phyloP scores from a whole-genome alignment of 1,140 invertebrate species.

The Drosophila prosaltans region DNA sequence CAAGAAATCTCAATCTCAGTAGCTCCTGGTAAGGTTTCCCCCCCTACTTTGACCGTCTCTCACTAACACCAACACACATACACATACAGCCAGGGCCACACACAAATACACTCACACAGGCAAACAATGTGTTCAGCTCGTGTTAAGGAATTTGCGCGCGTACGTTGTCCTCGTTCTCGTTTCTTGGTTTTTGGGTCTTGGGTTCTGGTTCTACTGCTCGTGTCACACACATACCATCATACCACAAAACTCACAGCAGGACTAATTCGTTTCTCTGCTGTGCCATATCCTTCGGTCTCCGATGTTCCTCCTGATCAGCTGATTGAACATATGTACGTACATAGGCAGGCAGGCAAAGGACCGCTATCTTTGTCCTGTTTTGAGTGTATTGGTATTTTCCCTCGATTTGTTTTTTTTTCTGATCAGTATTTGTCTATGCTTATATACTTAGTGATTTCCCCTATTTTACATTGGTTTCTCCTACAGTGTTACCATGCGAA shows the following conservation, averaged over 20 bases:
- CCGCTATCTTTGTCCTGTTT: conserved; percentile 72
- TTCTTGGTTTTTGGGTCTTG: conserved; percentile 28
- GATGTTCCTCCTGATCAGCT: conserved; percentile 56
- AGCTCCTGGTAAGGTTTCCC: conserved; percentile 44
- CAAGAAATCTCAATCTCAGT: conserved; percentile 61
- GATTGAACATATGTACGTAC: conserved; percentile 67
- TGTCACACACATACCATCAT: conserved; percentile 57
- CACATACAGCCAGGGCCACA: conserved; percentile 8
- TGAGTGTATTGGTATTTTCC: conserved; percentile 29
- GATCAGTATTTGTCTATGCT: conserved; percentile 63
- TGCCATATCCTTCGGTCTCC: conserved; percentile 63
- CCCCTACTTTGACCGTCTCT: conserved; percentile 40
- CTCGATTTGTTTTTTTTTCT: conserved; percentile 40
- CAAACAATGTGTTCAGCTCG: conserved; percentile 39
- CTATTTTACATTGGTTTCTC: conserved; percentile 36
- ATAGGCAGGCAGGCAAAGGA: conserved; percentile 29
- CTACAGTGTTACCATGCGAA: neutral
- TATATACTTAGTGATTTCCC: conserved; percentile 57
- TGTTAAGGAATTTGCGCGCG: conserved; percentile 79
- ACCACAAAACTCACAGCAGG: conserved; percentile 65
- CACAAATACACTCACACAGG: conserved; percentile 19
- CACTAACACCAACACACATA: neutral
- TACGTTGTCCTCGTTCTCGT: conserved; percentile 56
- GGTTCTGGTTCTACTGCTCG: conserved; percentile 33
- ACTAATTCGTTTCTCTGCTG: conserved; percentile 66